phyloP scores from a whole-genome alignment of 2,888 invertebrate genomes.

The Ferdinandea cuprea region DNA sequence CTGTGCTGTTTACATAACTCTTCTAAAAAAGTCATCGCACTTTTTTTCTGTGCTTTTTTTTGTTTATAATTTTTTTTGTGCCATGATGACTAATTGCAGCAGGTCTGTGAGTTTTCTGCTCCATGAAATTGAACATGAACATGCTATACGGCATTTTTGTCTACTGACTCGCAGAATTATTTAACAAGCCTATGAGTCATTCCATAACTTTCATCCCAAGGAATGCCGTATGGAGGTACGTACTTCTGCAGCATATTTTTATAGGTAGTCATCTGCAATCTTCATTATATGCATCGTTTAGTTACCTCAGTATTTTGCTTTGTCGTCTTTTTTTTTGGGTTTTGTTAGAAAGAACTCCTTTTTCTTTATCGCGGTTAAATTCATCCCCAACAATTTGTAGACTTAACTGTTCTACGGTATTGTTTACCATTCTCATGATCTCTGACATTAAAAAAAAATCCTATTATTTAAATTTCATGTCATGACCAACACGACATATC shows the following conservation, averaged over 20 bases:
- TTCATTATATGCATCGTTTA: constrained; percentile 23
- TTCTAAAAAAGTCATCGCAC: constrained; percentile 33
- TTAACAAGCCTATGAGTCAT: constrained; percentile 70
- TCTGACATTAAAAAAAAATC: constrained; percentile 31
- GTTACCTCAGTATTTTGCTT: constrained; percentile 4
- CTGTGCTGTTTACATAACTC: not conserved
- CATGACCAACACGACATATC: not conserved
- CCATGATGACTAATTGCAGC: constrained; percentile 64
- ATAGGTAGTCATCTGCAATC: constrained; percentile 35
- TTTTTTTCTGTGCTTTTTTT: constrained; percentile 16
- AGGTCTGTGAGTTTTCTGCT: constrained; percentile 31
- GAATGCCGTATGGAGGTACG: too few species aligned
- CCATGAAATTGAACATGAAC: constrained; percentile 32
- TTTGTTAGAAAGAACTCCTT: constrained; percentile 32
- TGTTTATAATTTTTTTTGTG: not conserved
- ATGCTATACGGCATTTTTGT: constrained; percentile 70
- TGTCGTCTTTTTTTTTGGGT: not conserved
- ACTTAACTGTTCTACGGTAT: constrained; percentile 34
- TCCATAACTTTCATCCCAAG: constrained; percentile 61
- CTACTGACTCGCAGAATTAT: constrained; percentile 73
- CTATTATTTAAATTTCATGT: constrained; percentile 54
- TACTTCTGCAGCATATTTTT: constrained; percentile 32
- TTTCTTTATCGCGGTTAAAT: constrained; percentile 12
- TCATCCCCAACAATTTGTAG: constrained; percentile 54
- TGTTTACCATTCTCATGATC: constrained; percentile 71